Base-by-base conservation (phyloP, 2,888 invertebrate genomes). In the Griposia aprilina region DNA sequence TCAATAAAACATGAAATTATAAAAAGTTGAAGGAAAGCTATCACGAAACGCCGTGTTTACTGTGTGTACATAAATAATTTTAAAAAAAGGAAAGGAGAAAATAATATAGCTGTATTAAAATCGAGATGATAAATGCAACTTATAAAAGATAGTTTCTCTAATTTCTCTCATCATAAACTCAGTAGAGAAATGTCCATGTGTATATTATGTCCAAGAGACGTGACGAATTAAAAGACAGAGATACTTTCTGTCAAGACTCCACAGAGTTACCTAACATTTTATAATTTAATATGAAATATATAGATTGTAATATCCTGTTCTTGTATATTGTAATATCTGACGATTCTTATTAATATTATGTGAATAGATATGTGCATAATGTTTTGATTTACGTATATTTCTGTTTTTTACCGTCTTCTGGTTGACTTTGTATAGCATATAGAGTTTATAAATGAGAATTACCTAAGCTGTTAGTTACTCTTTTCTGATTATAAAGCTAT, bases 211-310 rank as follows among this genome's bases (percentile, higher is more conserved):
- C 30, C 66, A 71, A 67, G 36, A 55, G 6, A 60, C 26, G 59
- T 15, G 26, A 52, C 7, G 20, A 68, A 36, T 48, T 52, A 59
- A 77, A 63, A 23, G 60, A 82, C n/a, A 17, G 0, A 70, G 55
- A 55, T 48, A 57, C n/a, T 55, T 36, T 57, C 55, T 55, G 57
- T 71, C 45, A 55, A 23, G 26, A 55, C n/a, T 71, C 15, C 6
- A 17, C 60, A 82, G 41, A 69, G n/a, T 45, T 55, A 23, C 45
- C 36, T 57, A 55, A 73, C 52, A n/a, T 73, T 73, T 50, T 23
- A 65, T 50, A 26, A 78, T 70, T 69, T 70, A 50, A 57, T 80
- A 69, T 17, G 48, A 63, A 80, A 13, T 11, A 55, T 30, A 8
- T 50, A 41, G 0, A 55, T 13, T 36, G 10, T 10, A 50, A 63